Evolutionary conservation across 2,797 vertebrate genomes (phyloP), one percentile per base, ranked within the genome.

Genomic region (Cyprinella venusta): DNA sequence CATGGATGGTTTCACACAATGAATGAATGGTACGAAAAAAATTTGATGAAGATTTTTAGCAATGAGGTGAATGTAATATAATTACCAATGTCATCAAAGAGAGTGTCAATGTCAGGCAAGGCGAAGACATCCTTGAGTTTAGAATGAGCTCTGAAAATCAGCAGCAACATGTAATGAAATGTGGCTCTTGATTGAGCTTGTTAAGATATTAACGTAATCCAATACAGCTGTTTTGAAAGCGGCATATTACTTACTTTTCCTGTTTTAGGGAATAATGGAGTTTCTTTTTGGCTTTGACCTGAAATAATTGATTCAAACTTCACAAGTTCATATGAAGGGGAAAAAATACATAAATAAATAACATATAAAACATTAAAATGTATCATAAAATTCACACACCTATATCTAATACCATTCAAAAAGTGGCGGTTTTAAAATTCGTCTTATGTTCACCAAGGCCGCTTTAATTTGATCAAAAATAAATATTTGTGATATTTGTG

Each of bases 1-100:
- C 40, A 68, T 2, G 5, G 1, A 7, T n/a, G 3, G 7, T 21
- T 72, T 56, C 2, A 52, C 8, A 76, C 45, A 16, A 1, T 76
- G 30, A 67, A 1, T 76, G 26, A 68, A 79, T 16, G 48, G 12
- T 24, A 56, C 6, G 40, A 33, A 68, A 59, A 59, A 61, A 6
- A 10, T 6, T 4, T 6, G 52, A 81, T 15, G 3, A 12, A 24
- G 18, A 10, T 4, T 19, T 24, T 9, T 24, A 68, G 15, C 15
- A 52, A 42, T 48, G 9, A 50, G 30, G 10, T 52, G 5, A 78
- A 33, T 13, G 48, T 0, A 72, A 56, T 33, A 78, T 4, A 80
- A 50, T 90, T 79, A 95, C 93, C 92, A n/a, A 94, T 48, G 80
- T 93, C 92, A 86, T 94, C 93, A 87, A 95, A 94, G 36, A 93